A percentile compares a stretch with the other conserved stretches of the same genome.
Conservation (phyloP, 2,797 vertebrate species). For the Phylloscopus collybita region DNA sequence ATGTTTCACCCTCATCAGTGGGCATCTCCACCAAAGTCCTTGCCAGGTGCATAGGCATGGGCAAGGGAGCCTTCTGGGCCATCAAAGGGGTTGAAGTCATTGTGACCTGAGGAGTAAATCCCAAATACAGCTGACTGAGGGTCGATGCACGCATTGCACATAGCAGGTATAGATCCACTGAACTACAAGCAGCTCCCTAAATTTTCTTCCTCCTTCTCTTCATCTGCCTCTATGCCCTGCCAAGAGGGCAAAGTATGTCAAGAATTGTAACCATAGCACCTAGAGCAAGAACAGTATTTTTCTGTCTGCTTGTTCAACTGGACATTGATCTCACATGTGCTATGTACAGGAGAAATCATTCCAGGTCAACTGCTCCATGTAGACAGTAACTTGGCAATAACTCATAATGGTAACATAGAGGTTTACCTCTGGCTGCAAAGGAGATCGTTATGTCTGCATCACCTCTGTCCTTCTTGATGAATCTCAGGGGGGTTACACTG, state of each 20-base stretch:
- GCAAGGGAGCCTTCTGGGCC: conserved; percentile 81
- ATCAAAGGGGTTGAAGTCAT: conserved; percentile 81
- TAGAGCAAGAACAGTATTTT: not conserved
- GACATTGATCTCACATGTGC: not conserved
- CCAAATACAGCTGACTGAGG: not conserved
- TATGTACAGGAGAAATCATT: not conserved
- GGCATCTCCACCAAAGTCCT: conserved; percentile 79
- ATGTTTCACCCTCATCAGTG: conserved; percentile 81
- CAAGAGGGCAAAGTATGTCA: not conserved
- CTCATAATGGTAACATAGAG: accelerated
- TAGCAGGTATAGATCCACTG: not conserved
- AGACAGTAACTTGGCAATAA: not conserved
- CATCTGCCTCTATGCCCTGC: not conserved
- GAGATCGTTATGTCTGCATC: conserved; percentile 86
- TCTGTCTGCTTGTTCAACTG: not conserved
- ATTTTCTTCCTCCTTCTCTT: not conserved
- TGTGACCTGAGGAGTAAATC: conserved; percentile 71
- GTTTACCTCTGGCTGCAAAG: conserved; percentile 72
- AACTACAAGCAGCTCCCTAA: accelerated
- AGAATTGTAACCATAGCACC: not conserved
- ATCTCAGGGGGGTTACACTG: conserved; percentile 80
- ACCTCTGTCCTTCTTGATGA: conserved; percentile 73
- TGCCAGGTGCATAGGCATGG: conserved; percentile 80
- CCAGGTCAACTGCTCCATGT: not conserved
- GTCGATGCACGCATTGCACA: accelerated